These are phyloP conservation scores for Riparia riparia DNA, from an alignment of 2,113 vertebrate species.

Conservation along the genomic window DNA sequence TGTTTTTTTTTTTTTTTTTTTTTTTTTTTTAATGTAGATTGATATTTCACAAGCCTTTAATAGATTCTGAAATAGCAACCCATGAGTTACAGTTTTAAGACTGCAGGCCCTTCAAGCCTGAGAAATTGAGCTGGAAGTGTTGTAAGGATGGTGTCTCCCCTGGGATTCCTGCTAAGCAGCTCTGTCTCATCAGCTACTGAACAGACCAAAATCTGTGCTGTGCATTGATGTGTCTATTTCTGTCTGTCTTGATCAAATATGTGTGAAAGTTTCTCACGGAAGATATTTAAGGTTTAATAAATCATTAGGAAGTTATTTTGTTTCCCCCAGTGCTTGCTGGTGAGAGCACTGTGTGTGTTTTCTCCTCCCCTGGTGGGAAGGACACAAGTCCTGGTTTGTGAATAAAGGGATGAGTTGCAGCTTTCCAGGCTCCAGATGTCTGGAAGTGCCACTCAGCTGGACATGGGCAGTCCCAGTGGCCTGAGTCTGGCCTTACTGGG, in stretches of 20 bases:
- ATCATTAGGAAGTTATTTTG: background rate
- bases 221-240: background rate
- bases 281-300: background rate
- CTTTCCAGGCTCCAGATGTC: accelerated
- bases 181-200: background rate
- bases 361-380: background rate
- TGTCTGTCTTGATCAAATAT: background rate
- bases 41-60: background rate
- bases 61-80: background rate
- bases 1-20: background rate
- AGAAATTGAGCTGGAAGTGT: background rate
- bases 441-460: background rate
- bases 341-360: background rate
- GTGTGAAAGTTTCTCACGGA: background rate
- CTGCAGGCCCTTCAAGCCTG: background rate
- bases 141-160: background rate
- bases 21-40: background rate
- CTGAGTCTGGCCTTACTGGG: background rate
- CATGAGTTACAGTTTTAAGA: background rate
- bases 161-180: background rate
- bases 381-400: background rate
- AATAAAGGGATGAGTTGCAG: background rate
- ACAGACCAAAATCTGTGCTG: background rate
- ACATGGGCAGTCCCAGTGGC: background rate
- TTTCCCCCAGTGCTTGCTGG: background rate